Evolutionary conservation across 2,888 invertebrate species (phyloP), one percentile per base, ranked within the genome.

Genomic region (Siphlonurus alternatus): DNA sequence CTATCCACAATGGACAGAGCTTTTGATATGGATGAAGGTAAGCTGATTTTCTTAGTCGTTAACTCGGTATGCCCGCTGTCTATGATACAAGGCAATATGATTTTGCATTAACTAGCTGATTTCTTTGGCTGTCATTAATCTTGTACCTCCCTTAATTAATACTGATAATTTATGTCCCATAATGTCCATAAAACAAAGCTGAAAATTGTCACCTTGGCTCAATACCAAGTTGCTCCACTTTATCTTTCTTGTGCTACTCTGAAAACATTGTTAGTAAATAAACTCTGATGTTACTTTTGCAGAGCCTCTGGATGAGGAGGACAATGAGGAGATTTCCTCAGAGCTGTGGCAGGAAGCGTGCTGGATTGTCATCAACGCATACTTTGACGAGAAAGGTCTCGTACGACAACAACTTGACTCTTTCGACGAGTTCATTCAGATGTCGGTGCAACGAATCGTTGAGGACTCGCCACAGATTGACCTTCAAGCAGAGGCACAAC

Each of bases 321-420:
- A 92, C 74, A 85, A 86, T 15, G 96, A 94, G 76, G 98, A 99
- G 78, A 96, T 99, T 72, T 93, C 95, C 38, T 89, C 95, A 3
- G 98, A 99, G 74, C 79, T 98, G 68, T 99, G 99, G 99, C 98
- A 99, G 77, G 98, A 98, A 80, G 99, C 99, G 59, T 99, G 99
- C 73, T 99, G 99, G 99, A 97, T 99, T 73, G 98, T 99, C 66
- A 99, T 99, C 73, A 97, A 97, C 74, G 95, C 99, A 0, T 99
- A 99, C 77, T 99, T 99, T 74, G 99, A 99, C 74, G 99, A 99
- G 76, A 99, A 99, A 77, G 99, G 99, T 76, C 82, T 99, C 68
- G 99, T 99, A 59, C 85, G 99, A 62, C 99, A 99, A 75, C 99
- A 99, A 75, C 80, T 99, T 70, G 99, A 99, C 76, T 98, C 97